These are phyloP conservation scores for Drosophila siamana DNA, from an alignment of 2,888 invertebrate species.

Conservation along the genomic window DNA sequence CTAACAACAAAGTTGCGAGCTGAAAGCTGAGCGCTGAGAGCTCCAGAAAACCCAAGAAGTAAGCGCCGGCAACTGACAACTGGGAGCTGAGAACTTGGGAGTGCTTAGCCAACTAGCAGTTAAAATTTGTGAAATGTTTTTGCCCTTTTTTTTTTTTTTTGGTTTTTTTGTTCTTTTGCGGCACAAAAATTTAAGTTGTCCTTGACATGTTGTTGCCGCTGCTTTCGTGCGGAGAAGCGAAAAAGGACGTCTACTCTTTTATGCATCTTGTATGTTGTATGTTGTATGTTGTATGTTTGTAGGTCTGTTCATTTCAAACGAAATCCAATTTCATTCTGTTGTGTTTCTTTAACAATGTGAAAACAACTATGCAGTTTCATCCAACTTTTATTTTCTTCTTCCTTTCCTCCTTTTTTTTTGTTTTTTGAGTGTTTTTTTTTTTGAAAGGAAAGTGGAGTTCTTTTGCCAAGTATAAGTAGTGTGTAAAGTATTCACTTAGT, in stretches of 20 bases:
- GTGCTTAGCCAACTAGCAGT: conserved; percentile 40
- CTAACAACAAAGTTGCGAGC: conserved; percentile 67
- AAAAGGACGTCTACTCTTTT: conserved; percentile 2
- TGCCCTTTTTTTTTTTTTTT: conserved; percentile 1
- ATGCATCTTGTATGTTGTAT: conserved; percentile 4
- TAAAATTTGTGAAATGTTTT: conserved; percentile 54
- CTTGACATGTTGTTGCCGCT: conserved; percentile 60
- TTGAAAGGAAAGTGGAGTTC: neutral
- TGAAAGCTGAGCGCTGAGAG: conserved; percentile 11
- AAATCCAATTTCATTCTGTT: conserved; percentile 61
- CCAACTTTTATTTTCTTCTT: neutral
- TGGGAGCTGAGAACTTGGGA: conserved; percentile 24
- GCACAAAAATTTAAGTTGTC: conserved; percentile 69
- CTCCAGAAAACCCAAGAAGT: conserved; percentile 6
- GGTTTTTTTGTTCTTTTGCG: neutral
- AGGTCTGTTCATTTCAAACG: conserved; percentile 26
- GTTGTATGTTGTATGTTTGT: neutral
- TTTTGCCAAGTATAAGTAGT: conserved; percentile 5
- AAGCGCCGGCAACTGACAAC: conserved; percentile 8
- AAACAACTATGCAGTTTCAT: conserved; percentile 32
- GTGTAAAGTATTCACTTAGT: conserved; percentile 9
- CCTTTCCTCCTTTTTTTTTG: too few species aligned
- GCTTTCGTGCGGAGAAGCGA: conserved; percentile 17
- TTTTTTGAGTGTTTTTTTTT: too few species aligned
- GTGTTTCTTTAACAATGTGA: conserved; percentile 27